Conservation (phyloP, 2,888 invertebrate species). For the Micoletzkya japonica region DNA sequence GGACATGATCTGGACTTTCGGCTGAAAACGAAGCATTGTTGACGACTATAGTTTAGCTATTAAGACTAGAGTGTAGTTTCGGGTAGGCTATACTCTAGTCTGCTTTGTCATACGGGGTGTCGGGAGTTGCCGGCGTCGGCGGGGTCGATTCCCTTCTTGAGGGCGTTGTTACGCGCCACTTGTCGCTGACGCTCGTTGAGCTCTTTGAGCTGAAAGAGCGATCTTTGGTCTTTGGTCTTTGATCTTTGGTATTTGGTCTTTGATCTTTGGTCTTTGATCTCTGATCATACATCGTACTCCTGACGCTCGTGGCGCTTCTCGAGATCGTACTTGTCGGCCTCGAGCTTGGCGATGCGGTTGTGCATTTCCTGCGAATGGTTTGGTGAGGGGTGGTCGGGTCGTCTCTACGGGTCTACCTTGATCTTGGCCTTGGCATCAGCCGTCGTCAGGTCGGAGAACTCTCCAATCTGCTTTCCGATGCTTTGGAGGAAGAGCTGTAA, state of each 20-base stretch:
- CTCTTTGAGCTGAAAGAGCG: conserved; percentile 57
- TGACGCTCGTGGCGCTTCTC: conserved; percentile 63
- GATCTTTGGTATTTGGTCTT: background rate
- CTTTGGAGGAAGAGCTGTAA: conserved; percentile 39
- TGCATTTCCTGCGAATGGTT: conserved; percentile 51
- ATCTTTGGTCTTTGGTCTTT: background rate
- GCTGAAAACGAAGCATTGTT: conserved; percentile 67
- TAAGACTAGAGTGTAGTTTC: background rate
- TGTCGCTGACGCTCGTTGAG: conserved; percentile 63
- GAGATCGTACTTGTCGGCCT: conserved; percentile 62
- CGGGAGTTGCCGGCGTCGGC: conserved; percentile 47
- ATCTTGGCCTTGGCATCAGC: conserved; percentile 54
- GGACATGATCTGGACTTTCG: conserved; percentile 96
- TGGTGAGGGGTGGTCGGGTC: background rate
- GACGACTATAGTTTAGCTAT: background rate
- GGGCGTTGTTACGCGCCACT: conserved; percentile 54
- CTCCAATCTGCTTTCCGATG: conserved; percentile 42
- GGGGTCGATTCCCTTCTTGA: conserved; percentile 56
- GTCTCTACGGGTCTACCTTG: conserved; percentile 31
- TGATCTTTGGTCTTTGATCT: background rate
- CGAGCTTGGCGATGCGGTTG: conserved; percentile 58
- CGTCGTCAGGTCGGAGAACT: conserved; percentile 36
- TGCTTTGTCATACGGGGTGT: conserved; percentile 37
- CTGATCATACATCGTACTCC: conserved; percentile 55
- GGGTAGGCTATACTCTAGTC: background rate